phyloP scores from a whole-genome alignment of 1,140 invertebrate genomes.

The Eriosoma lanigerum region DNA sequence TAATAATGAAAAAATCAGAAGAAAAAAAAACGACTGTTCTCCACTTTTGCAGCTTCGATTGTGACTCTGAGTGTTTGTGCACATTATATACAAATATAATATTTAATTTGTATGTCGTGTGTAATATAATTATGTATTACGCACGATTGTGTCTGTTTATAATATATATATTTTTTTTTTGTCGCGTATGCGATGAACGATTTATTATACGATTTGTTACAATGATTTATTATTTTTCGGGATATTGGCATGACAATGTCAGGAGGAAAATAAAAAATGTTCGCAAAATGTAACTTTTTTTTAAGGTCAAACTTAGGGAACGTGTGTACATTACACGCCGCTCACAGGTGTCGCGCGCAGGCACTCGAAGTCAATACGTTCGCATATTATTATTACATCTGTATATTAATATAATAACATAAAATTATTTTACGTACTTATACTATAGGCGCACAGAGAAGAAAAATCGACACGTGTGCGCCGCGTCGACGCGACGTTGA shows the following conservation, averaged over 20 bases:
- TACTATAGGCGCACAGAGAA: not conserved
- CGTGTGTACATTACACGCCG: too few species aligned
- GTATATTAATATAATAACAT: not conserved
- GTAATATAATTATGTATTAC: too few species aligned
- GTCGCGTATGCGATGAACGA: not conserved
- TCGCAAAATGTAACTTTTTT: too few species aligned
- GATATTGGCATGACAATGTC: not conserved
- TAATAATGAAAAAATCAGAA: too few species aligned
- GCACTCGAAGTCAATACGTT: too few species aligned
- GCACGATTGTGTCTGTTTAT: not conserved
- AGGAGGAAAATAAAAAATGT: not conserved
- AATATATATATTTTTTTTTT: not conserved
- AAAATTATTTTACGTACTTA: not conserved
- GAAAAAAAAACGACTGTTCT: too few species aligned
- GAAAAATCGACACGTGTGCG: slow-evolving; percentile 25
- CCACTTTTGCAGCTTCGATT: too few species aligned
- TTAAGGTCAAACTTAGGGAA: too few species aligned
- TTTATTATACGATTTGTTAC: not conserved
- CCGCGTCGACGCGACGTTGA: not conserved
- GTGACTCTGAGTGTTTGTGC: too few species aligned
- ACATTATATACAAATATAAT: too few species aligned
- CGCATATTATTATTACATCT: not conserved
- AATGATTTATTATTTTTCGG: not conserved
- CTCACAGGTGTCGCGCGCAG: too few species aligned
- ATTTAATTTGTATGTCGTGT: too few species aligned